These are phyloP conservation scores for Hydraecia micacea DNA, from an alignment of 2,888 invertebrate species.

Conservation along the genomic window DNA sequence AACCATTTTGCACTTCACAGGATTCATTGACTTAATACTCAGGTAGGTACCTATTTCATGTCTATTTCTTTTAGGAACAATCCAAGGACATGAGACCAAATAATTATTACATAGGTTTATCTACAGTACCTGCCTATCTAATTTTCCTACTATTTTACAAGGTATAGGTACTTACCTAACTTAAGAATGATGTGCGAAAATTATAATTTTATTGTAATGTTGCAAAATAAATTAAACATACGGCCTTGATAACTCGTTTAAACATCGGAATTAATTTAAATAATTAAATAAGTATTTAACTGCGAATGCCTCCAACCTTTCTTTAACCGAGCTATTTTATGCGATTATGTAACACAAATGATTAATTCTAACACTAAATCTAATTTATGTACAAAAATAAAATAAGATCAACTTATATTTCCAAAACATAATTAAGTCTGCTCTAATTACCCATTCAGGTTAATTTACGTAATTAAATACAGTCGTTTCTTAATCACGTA, in stretches of 20 bases:
- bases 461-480: slow-evolving; percentile 50
- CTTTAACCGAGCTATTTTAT: neutral
- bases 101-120: neutral
- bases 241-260: slow-evolving; percentile 55
- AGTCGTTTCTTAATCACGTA: slow-evolving; percentile 37
- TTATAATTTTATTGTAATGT: slow-evolving; percentile 37
- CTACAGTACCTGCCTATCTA: neutral
- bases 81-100: slow-evolving; percentile 8
- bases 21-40: slow-evolving; percentile 39
- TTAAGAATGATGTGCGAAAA: slow-evolving; percentile 34
- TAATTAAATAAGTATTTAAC: slow-evolving; percentile 23
- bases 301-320: slow-evolving; percentile 11
- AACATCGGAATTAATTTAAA: slow-evolving; percentile 49
- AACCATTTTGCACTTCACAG: slow-evolving; percentile 49
- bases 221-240: slow-evolving; percentile 44
- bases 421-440: slow-evolving; percentile 44
- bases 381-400: slow-evolving; percentile 33
- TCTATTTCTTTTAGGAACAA: slow-evolving; percentile 4
- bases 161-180: slow-evolving; percentile 8
- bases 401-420: slow-evolving; percentile 25
- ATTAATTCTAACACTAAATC: slow-evolving; percentile 8
- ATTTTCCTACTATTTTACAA: neutral
- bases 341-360: slow-evolving; percentile 18
- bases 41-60: slow-evolving; percentile 16
- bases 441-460: slow-evolving; percentile 52